phyloP scores from a whole-genome alignment of 2,113 vertebrate species.

The Gallinago paraguaiae region DNA sequence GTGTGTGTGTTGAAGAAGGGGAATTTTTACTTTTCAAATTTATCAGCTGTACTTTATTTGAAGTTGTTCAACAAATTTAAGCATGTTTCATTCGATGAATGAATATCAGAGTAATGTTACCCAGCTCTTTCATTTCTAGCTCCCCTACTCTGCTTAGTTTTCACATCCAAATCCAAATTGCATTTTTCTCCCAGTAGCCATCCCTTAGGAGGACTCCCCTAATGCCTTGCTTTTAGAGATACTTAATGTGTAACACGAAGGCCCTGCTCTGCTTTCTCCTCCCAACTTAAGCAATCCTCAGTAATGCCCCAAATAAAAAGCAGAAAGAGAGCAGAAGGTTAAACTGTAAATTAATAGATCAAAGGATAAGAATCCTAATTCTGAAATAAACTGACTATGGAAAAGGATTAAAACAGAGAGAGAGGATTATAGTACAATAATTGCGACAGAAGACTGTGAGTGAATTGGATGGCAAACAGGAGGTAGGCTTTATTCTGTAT shows the following conservation, averaged over 20 bases:
- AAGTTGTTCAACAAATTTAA: neutral
- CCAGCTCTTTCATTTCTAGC: neutral
- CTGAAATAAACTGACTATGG: conserved; percentile 65
- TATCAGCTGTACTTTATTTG: neutral
- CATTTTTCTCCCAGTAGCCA: neutral
- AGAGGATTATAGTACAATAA: conserved; percentile 64
- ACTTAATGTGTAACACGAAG: neutral
- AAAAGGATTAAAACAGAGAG: conserved; percentile 64
- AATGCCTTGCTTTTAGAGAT: neutral
- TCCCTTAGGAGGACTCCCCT: neutral
- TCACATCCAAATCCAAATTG: conserved; percentile 1
- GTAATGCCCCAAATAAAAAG: conserved; percentile 35
- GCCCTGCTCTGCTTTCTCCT: neutral
- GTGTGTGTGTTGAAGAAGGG: neutral
- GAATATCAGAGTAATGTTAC: neutral
- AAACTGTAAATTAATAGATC: conserved; percentile 69
- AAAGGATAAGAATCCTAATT: conserved; percentile 65
- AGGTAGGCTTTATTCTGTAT: conserved; percentile 35
- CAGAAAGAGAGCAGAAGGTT: conserved; percentile 50
- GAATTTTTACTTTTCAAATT: neutral
- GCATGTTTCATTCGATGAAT: neutral
- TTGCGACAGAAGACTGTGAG: conserved; percentile 18
- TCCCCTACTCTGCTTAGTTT: neutral
- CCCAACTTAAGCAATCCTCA: neutral
- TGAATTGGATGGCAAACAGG: conserved; percentile 54